Conservation (phyloP, 2,113 vertebrate species). For the Monarcha castaneiventris region DNA sequence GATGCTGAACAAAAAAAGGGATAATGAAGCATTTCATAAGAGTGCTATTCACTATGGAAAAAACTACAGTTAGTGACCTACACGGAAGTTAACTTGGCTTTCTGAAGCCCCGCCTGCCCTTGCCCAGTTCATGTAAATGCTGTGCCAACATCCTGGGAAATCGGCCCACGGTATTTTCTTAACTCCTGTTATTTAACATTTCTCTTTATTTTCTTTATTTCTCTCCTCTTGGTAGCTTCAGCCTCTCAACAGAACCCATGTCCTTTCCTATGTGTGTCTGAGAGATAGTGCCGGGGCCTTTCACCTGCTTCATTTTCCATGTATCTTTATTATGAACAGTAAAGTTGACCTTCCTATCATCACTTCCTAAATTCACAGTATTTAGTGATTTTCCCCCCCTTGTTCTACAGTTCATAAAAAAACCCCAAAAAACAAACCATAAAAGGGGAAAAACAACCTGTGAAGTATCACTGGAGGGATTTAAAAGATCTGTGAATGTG, state of each 20-base stretch:
- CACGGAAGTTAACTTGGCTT: background rate
- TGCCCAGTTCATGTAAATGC: background rate
- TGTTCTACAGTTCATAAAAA: background rate
- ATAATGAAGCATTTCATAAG: background rate
- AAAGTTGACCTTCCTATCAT: background rate
- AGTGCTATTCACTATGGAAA: background rate
- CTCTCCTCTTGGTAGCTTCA: background rate
- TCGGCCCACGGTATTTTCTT: background rate
- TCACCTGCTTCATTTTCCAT: background rate
- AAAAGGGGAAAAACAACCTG: background rate
- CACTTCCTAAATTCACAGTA: background rate
- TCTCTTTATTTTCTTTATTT: background rate
- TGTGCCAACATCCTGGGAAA: background rate
- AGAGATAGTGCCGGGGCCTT: background rate
- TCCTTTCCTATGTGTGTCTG: background rate
- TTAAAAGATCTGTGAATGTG: background rate
- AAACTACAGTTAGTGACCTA: background rate
- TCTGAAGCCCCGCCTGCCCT: background rate
- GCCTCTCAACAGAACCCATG: background rate
- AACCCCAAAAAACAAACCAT: background rate
- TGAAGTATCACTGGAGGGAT: background rate
- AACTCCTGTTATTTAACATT: background rate
- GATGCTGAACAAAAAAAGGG: background rate
- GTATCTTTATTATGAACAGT: accelerated
- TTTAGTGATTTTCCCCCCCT: background rate